phyloP scores from a whole-genome alignment of 2,113 vertebrate genomes.

The Dicaeum eximium region DNA sequence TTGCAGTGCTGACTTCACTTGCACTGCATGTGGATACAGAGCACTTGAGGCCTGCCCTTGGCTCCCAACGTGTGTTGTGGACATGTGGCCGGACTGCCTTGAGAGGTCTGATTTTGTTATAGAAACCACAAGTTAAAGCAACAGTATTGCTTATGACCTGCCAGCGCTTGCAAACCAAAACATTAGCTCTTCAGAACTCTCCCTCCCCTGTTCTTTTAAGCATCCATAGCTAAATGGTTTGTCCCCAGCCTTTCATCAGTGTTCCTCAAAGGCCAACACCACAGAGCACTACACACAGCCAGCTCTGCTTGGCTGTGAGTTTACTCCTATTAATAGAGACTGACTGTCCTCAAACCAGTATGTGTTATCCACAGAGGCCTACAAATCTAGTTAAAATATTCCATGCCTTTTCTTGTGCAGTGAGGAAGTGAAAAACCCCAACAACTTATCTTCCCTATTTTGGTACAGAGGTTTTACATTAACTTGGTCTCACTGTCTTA shows the following conservation, averaged over 20 bases:
- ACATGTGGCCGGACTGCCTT: background rate
- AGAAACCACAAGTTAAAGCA: background rate
- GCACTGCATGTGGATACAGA: background rate
- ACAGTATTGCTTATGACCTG: background rate
- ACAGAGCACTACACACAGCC: rapidly evolving
- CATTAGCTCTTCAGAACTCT: background rate
- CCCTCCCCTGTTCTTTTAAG: background rate
- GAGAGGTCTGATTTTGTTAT: background rate
- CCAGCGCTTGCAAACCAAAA: background rate
- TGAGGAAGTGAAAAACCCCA: background rate
- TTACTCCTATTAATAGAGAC: background rate
- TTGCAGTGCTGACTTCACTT: background rate
- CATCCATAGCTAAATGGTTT: background rate
- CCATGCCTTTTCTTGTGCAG: background rate
- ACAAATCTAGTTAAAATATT: background rate
- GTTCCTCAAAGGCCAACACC: background rate
- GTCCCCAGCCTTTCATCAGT: background rate
- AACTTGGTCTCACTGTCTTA: background rate
- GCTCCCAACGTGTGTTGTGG: rapidly evolving
- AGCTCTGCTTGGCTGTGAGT: background rate
- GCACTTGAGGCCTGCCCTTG: background rate
- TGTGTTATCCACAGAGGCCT: background rate
- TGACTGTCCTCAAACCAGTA: background rate
- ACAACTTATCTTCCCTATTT: background rate
- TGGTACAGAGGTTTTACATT: background rate